A percentile compares a stretch with the other conserved stretches of the same genome.
phyloP scores from a whole-genome alignment of 1,140 invertebrate species.

The Grapholita molesta region DNA sequence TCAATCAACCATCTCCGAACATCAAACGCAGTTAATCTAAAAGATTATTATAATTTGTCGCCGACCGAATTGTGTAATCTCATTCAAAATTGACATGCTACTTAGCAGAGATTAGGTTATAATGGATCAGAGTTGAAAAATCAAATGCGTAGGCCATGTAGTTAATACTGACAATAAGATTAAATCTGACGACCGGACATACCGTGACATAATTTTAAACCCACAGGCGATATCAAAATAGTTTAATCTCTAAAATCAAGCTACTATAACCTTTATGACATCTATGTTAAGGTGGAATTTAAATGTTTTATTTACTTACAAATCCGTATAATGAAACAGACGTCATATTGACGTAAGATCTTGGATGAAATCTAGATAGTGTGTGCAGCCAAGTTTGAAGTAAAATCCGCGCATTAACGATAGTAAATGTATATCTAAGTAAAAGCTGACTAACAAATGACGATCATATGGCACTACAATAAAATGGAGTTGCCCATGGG shows the following conservation, averaged over 20 bases:
- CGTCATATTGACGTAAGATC: constrained; percentile 75
- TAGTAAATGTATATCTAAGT: no score
- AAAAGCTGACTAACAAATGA: no score
- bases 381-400: neutral
- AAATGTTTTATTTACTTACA: constrained; percentile 27
- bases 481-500: no score
- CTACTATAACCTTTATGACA: constrained; percentile 32
- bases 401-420: neutral
- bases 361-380: constrained; percentile 27
- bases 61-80: constrained; percentile 9
- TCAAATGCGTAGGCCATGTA: constrained; percentile 42
- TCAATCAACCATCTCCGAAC: constrained; percentile 52
- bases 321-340: constrained; percentile 68
- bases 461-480: no score
- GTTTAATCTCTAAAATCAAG: constrained; percentile 49
- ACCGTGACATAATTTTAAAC: constrained; percentile 65
- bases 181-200: constrained; percentile 65
- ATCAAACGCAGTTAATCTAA: constrained; percentile 21
- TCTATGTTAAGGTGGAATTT: constrained; percentile 44
- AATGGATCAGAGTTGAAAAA: constrained; percentile 50
- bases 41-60: constrained; percentile 28
- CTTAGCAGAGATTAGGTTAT: constrained; percentile 38
- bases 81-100: constrained; percentile 47
- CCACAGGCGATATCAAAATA: constrained; percentile 65
- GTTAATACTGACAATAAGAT: constrained; percentile 58